Conservation (phyloP, 2,113 vertebrate genomes). For the Rostratula benghalensis region DNA sequence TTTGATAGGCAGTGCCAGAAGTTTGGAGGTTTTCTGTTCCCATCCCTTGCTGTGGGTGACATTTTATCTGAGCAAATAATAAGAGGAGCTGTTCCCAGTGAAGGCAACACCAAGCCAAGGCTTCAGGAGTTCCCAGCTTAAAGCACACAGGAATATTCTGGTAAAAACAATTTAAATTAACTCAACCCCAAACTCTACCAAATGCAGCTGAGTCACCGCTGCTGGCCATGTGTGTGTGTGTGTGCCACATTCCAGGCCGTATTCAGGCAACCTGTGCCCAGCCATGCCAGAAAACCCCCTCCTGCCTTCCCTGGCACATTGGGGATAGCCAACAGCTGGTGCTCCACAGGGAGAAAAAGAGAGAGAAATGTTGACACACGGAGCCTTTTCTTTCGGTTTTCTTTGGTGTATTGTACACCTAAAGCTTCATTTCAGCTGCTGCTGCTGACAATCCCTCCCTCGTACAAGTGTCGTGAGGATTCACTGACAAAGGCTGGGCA, state of each 20-base stretch:
- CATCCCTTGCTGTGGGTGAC: neutral
- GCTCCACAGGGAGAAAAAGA: neutral
- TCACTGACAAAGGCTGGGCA: constrained; percentile 6
- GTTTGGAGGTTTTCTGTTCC: neutral
- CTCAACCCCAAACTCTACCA: neutral
- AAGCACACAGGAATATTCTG: neutral
- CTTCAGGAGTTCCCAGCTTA: neutral
- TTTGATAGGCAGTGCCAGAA: neutral
- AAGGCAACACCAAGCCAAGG: neutral
- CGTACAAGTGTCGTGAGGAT: neutral
- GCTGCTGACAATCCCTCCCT: constrained; percentile 25
- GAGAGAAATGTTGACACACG: neutral
- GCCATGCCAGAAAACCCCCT: neutral
- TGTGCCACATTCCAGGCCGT: neutral
- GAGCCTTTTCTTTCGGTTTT: constrained; percentile 17
- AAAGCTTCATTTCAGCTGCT: constrained; percentile 12
- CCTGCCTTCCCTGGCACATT: neutral
- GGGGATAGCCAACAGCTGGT: neutral
- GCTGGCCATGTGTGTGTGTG: fast-evolving
- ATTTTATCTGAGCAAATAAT: neutral
- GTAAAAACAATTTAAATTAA: neutral
- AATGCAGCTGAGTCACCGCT: neutral
- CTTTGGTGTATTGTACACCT: neutral
- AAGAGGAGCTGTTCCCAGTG: neutral
- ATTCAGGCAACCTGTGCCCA: neutral